These are phyloP conservation scores for Drosophila trapezifrons DNA, from an alignment of 1,140 invertebrate genomes.

Conservation along the genomic window DNA sequence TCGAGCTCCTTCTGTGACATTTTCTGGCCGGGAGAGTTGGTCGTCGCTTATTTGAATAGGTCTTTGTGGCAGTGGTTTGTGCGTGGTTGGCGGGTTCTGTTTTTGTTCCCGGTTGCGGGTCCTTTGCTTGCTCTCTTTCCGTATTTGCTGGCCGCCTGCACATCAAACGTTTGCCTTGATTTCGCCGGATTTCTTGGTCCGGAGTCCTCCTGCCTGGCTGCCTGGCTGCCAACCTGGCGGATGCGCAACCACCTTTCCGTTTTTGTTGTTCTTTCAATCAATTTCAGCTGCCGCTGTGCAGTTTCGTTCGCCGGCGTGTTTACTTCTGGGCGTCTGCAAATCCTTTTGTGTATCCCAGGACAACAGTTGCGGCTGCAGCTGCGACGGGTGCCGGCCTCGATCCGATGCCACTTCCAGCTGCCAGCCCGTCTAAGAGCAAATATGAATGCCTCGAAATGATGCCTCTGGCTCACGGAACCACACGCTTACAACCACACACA, in stretches of 20 bases:
- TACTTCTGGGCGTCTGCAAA: constrained; percentile 58
- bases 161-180: constrained; percentile 56
- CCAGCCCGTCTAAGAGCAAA: constrained; percentile 50
- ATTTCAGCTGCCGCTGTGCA: constrained; percentile 60
- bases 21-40: constrained; percentile 11
- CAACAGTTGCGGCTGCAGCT: constrained; percentile 64
- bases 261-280: constrained; percentile 71
- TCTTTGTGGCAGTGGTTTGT: constrained; percentile 24
- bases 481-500: constrained; percentile 8
- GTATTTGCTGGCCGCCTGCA: constrained; percentile 54
- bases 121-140: constrained; percentile 24
- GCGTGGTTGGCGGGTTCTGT: constrained; percentile 13
- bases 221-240: constrained; percentile 10
- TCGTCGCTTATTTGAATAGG: constrained; percentile 33
- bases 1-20: constrained; percentile 28
- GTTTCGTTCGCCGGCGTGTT: constrained; percentile 46
- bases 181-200: constrained; percentile 29
- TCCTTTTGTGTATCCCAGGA: constrained; percentile 76
- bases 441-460: constrained; percentile 60
- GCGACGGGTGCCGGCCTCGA: constrained; percentile 9
- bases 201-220: neutral
- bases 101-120: constrained; percentile 10
- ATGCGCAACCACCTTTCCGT: constrained; percentile 36
- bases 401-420: constrained; percentile 27
- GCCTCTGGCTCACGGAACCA: constrained; percentile 19